Evolutionary conservation across 1,140 invertebrate species (phyloP), one percentile per base, ranked within the genome.

Genomic region (Zaprionus vittiger): DNA sequence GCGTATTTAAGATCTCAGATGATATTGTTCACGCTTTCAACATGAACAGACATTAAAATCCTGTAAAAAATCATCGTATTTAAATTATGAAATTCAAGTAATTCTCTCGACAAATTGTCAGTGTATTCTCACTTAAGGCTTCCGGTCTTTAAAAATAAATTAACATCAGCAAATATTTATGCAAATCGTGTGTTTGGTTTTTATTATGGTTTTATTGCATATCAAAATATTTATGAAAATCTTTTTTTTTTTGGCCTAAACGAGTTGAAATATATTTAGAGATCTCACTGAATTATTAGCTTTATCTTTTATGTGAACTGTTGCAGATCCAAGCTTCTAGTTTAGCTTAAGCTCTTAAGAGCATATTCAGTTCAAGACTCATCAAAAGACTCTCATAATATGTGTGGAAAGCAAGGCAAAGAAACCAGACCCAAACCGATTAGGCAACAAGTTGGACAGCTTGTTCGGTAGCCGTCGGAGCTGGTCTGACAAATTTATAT

Each of bases 401-500:
- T 44, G 41, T n/a, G n/a, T 52, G 20, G 41, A 47, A 47, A n/a
- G n/a, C n/a, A n/a, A 47, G n/a, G n/a, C 41, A 31, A 34, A 38
- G 37, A 34, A n/a, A 59, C 11, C 17, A 12, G 20, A 15, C 9
- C 26, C 9, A 47, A n/a, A 62, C n/a, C 37, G 68, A 44, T 71
- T 56, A 47, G 60, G 47, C 68, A 55, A 71, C 68, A 55, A 63
- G 67, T 71, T n/a, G 37, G 22, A 14, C 24, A 24, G 56, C 69
- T 57, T 66, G 9, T 54, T 62, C 72, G 34, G 62, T 2, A 49
- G 73, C 52, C 59, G 38, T 60, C 37, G 37, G 6, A 7, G 41
- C 41, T 71, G 68, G 44, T 37, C 28, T 57, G 80, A 79, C 73
- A 76, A 87, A 87, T 89, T 76, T 77, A 67, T 71, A 59, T 73